Conservation (phyloP, 2,888 invertebrate species). For the Anoplius nigerrimus region DNA sequence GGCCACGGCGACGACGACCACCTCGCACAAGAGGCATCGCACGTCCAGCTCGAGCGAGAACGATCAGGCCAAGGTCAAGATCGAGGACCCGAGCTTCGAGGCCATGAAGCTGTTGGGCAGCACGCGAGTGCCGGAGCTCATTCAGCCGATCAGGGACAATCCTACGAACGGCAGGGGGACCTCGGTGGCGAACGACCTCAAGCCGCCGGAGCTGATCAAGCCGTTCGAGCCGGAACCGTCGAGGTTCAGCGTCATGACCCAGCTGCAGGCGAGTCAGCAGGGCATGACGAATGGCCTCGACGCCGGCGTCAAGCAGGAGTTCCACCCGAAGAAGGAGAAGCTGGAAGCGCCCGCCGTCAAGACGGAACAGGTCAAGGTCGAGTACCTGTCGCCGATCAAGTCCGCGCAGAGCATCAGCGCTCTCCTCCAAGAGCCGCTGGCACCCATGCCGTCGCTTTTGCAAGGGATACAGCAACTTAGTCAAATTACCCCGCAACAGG, state of each 20-base stretch:
- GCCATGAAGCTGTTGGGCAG: slow-evolving; percentile 61
- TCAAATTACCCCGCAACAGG: slow-evolving; percentile 65
- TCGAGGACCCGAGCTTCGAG: slow-evolving; percentile 57
- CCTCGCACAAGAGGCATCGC: slow-evolving; percentile 61
- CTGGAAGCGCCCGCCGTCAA: not conserved
- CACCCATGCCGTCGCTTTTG: slow-evolving; percentile 67
- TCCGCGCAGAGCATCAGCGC: slow-evolving; percentile 70
- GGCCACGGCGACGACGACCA: slow-evolving; percentile 6
- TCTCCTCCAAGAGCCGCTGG: slow-evolving; percentile 66
- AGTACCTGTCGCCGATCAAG: slow-evolving; percentile 66
- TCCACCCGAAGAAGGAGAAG: slow-evolving; percentile 20
- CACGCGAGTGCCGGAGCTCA: slow-evolving; percentile 61
- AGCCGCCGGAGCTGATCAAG: slow-evolving; percentile 62
- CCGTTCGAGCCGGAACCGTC: slow-evolving; percentile 69
- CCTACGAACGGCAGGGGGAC: slow-evolving; percentile 48
- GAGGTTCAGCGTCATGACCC: slow-evolving; percentile 47
- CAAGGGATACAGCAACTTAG: slow-evolving; percentile 64
- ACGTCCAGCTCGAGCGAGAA: slow-evolving; percentile 48
- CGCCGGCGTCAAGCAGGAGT: slow-evolving; percentile 42
- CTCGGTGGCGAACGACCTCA: slow-evolving; percentile 56
- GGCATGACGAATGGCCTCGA: slow-evolving; percentile 57
- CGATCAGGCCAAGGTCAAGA: slow-evolving; percentile 29
- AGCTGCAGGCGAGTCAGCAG: slow-evolving; percentile 49
- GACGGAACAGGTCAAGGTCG: slow-evolving; percentile 34
- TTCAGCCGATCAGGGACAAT: slow-evolving; percentile 65